phyloP scores from a whole-genome alignment of 2,113 vertebrate genomes.

The Pseudorectes ferrugineus region DNA sequence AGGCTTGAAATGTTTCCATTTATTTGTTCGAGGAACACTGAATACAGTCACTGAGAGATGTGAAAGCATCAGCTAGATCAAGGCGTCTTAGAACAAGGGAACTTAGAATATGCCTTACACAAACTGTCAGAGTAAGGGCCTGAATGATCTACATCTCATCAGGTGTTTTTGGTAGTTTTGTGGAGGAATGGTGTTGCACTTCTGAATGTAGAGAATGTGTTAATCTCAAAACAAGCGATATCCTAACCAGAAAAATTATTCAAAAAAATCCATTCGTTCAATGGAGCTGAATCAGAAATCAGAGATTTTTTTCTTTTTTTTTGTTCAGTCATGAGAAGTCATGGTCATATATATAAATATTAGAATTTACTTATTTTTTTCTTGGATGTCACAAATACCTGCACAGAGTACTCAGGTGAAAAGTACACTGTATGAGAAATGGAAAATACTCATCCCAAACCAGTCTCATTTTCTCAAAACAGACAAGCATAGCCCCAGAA shows the following conservation, averaged over 20 bases:
- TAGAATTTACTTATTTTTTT: not conserved
- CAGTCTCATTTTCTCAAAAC: not conserved
- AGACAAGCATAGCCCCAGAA: not conserved
- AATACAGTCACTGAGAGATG: not conserved
- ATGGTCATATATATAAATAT: not conserved
- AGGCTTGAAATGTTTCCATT: not conserved
- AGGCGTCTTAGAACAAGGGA: not conserved
- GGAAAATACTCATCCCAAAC: not conserved
- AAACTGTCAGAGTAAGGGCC: not conserved
- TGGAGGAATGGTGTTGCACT: not conserved
- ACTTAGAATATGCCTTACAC: not conserved
- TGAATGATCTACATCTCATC: not conserved
- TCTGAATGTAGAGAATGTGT: not conserved
- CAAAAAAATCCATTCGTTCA: accelerated
- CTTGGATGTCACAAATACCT: not conserved
- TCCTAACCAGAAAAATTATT: not conserved
- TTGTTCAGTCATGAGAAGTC: not conserved
- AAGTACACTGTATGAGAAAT: not conserved
- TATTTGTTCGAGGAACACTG: not conserved
- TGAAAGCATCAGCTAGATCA: not conserved
- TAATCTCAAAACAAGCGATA: not conserved
- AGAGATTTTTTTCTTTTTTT: not conserved
- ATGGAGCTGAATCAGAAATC: not conserved
- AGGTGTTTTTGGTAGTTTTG: not conserved
- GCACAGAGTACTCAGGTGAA: not conserved